These are phyloP conservation scores for Conistra vaccinii DNA, from an alignment of 2,888 invertebrate species.

Conservation along the genomic window DNA sequence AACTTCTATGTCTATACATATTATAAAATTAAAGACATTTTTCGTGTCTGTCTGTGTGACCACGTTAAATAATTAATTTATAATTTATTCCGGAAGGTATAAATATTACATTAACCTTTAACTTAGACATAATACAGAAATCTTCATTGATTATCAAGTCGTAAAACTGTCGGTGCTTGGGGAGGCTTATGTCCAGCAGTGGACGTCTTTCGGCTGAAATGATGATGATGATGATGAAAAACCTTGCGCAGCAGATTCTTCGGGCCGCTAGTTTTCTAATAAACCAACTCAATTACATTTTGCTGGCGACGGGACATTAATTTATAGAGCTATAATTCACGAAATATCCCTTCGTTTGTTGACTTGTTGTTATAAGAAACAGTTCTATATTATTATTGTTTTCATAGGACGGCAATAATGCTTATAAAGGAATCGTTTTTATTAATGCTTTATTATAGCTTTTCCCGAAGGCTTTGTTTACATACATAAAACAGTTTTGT, in stretches of 20 bases:
- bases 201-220: too few relatives aligned
- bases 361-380: conserved; percentile 34
- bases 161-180: too few relatives aligned
- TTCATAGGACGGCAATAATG: conserved; percentile 20
- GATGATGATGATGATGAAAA: too few relatives aligned
- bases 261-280: conserved; percentile 1
- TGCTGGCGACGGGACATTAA: conserved; percentile 10
- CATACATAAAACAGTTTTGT: neutral
- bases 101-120: neutral
- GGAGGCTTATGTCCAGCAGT: too few relatives aligned
- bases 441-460: neutral
- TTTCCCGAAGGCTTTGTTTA: neutral
- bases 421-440: conserved; percentile 15
- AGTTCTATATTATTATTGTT: conserved; percentile 34
- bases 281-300: conserved; percentile 30
- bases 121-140: neutral
- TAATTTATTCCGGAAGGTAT: neutral
- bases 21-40: neutral
- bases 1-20: too few relatives aligned
- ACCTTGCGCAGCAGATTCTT: too few relatives aligned
- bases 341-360: conserved; percentile 23
- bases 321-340: conserved; percentile 25
- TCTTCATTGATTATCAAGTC: neutral
- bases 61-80: neutral
- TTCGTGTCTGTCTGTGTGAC: too few relatives aligned